Base-by-base conservation (phyloP, 2,888 invertebrate species). In the Drosophila anomelani region DNA sequence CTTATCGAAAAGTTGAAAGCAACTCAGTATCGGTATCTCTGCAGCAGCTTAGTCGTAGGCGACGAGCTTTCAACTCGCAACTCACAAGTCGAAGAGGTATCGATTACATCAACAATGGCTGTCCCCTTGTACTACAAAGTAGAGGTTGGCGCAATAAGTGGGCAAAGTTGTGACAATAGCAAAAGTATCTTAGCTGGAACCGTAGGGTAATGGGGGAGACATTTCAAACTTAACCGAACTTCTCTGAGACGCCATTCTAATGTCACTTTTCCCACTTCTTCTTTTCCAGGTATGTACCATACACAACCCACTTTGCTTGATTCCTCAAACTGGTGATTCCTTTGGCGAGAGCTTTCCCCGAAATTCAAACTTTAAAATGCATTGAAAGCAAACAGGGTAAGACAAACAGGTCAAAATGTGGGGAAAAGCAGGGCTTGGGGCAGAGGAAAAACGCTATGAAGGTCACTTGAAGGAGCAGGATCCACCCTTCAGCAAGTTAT, bases 321-420 rank as follows among this genome's bases (percentile, higher is more conserved):
- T 38, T 55, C 64, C 32, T 7, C 29, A 29, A 10, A 61, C 39
- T 54, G 51, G 39, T 56, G 51, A 46, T 39, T 32, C 41, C n/a
- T 47, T 23, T 12, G 61, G 34, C 26, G 53, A 54, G 36, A 43
- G 36, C 32, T 53, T 47, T 32, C 57, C 53, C 23, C 60, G 70
- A 49, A 58, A 46, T 49, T 38, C 62, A 54, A 75, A 86, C 84
- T 86, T 82, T 75, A 80, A 80, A 83, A 88, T 83, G 89, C 81
- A 88, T 86, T 75, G 76, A 88, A 88, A 75, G 60, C 56, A 80
- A 86, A 84, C 69, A 73, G 61, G 43, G 34, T 66, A 78, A 76
- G 60, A 47, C 46, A 62, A 76, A 47, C 63, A 61, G 61, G 38
- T 47, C 70, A 59, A 54, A 79, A 54, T 36, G 39, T 59, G 13